Conservation (phyloP, 2,888 invertebrate species). For the Chaitophorus viminalis region DNA sequence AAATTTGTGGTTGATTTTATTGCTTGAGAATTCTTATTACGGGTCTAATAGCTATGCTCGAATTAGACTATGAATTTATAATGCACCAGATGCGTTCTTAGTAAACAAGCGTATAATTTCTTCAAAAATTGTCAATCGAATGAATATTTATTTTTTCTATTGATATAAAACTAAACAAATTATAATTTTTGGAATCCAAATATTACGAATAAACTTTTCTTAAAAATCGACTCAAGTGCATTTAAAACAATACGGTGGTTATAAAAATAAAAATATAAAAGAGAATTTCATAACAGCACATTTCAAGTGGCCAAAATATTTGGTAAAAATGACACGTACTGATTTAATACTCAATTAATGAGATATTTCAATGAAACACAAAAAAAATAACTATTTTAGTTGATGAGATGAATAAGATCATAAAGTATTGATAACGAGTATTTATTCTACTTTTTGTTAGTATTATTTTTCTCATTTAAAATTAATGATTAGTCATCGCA, state of each 20-base stretch:
- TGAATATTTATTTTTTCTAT: neutral
- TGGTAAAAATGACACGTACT: slow-evolving; percentile 30
- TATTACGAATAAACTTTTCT: neutral
- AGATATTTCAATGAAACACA: slow-evolving; percentile 1
- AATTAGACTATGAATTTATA: slow-evolving; percentile 24
- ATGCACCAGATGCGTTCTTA: slow-evolving; percentile 22
- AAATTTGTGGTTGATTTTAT: slow-evolving; percentile 54
- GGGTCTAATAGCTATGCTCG: slow-evolving; percentile 29
- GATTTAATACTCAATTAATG: neutral
- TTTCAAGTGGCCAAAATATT: slow-evolving; percentile 11
- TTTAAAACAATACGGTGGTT: neutral
- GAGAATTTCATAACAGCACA: neutral
- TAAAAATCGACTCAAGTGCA: neutral
- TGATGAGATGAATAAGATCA: no score
- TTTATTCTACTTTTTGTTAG: no score
- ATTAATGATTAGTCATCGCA: no score
- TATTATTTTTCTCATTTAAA: no score
- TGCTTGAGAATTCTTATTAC: slow-evolving; percentile 40
- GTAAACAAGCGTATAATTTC: neutral
- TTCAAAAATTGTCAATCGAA: neutral
- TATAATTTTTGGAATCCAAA: slow-evolving; percentile 1
- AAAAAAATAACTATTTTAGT: no score
- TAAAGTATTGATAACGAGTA: no score
- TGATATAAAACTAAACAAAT: neutral
- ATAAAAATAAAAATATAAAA: neutral